Base-by-base conservation (phyloP, 2,888 invertebrate species). In the Mechanitis messenoides region DNA sequence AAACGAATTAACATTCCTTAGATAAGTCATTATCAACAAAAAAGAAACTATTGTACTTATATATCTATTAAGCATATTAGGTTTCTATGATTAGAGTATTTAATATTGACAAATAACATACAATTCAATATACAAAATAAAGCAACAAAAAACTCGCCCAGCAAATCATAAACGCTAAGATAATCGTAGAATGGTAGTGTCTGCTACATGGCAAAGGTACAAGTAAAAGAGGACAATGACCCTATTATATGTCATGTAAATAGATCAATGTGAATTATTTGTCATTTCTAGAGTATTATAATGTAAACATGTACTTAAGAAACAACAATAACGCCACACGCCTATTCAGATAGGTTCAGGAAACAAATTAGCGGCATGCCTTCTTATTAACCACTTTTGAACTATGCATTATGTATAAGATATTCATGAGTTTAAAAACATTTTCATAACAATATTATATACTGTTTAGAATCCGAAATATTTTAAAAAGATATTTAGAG, bases 171-270 rank as follows among this genome's bases (percentile, higher is more conserved):
- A 20, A 45, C 38, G 31, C 31, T 31, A 56, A 50, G 58, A 56
- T 46, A 60, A 45, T 50, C 9, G 53, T 33, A 56, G 31, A 45
- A 59, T 58, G 4, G 55, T 12, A 33, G 55, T 33, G 7, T 62
- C 42, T 59, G 56, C 56, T 61, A 61, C 47, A 57, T 57, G 57
- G 54, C 58, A 53, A 33, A 61, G 56, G 55, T 59, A 62, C 59
- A 58, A 53, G 61, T 65, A 71, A 71, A 58, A 70, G 74, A 73
- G 83, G 80, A 75, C 82, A 84, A 75, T 81, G 82, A 84, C 83
- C 83, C 72, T 69, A 68, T 76, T 74, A 69, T 66, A 71, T 76
- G 74, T 76, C 78, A 76, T 72, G 72, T 79, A 78, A 79, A 81
- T 79, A 82, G 72, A 72, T 67, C 62, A 65, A 54, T 56, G 55